Conservation (phyloP, 2,113 vertebrate genomes). For the Crotalus helleri region DNA sequence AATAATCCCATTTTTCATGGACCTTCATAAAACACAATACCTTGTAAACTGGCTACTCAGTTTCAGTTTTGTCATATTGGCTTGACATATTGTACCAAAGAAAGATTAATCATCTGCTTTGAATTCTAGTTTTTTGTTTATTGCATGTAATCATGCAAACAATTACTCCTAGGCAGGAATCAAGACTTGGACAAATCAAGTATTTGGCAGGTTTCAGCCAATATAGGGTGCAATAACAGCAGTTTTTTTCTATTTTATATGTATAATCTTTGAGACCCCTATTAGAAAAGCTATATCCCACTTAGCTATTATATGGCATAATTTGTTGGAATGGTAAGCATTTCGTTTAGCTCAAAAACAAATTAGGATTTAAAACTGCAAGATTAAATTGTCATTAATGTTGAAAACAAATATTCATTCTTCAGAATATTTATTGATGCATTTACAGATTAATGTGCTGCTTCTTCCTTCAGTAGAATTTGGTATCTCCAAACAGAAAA, state of each 20-base stretch:
- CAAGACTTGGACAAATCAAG: not conserved
- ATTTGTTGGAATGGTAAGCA: not conserved
- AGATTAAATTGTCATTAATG: not conserved
- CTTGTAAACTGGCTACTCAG: not conserved
- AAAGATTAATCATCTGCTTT: not conserved
- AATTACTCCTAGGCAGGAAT: not conserved
- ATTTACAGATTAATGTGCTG: not conserved
- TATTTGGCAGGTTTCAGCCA: not conserved
- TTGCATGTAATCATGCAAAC: too few relatives aligned
- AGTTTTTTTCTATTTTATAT: not conserved
- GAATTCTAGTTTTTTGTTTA: not conserved
- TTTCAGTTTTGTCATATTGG: not conserved
- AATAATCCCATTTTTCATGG: not conserved
- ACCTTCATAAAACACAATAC: not conserved
- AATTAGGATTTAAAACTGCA: not conserved
- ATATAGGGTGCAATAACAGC: not conserved
- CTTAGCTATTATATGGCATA: not conserved
- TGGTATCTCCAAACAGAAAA: not conserved
- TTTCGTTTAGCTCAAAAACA: not conserved
- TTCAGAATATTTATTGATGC: not conserved
- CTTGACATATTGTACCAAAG: not conserved
- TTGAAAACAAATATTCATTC: not conserved
- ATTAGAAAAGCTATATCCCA: not conserved
- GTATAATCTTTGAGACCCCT: not conserved
- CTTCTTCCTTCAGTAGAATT: too few relatives aligned